Percentiles rank a stretch among this genome's conserved stretches.
phyloP scores from a whole-genome alignment of 2,797 vertebrate species.

The Sebastes goodei region DNA sequence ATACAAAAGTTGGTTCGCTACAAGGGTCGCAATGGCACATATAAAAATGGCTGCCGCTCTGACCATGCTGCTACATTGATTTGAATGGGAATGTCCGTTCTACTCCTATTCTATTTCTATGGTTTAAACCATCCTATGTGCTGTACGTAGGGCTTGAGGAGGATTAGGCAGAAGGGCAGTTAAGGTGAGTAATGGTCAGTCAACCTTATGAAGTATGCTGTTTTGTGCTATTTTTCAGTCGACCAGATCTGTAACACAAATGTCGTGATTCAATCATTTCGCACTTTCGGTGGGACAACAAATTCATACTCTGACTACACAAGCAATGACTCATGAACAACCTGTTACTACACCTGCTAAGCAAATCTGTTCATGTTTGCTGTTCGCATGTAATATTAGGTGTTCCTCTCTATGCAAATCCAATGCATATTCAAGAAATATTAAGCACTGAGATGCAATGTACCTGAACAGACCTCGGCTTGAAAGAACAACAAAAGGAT shows the following conservation, averaged over 20 bases:
- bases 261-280: constrained; percentile 40
- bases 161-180: not conserved
- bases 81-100: too few species aligned
- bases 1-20: too few species aligned
- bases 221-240: constrained; percentile 22
- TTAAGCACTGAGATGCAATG: not conserved
- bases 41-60: too few species aligned
- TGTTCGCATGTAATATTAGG: constrained; percentile 20
- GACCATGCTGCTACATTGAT: too few species aligned
- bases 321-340: constrained; percentile 62
- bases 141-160: not conserved
- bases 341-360: constrained; percentile 67
- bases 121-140: not conserved
- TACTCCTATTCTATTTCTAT: too few species aligned
- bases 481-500: constrained; percentile 4
- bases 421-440: not conserved
- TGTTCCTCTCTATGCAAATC: not conserved
- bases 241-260: constrained; percentile 29
- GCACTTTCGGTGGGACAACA: constrained; percentile 41
- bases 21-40: too few species aligned
- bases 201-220: not conserved
- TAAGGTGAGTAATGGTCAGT: not conserved
- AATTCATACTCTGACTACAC: constrained; percentile 36
- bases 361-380: constrained; percentile 62
- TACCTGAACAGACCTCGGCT: not conserved